These are phyloP conservation scores for Micronycteris hirsuta DNA, from an alignment of 2,113 vertebrate species.

Conservation along the genomic window DNA sequence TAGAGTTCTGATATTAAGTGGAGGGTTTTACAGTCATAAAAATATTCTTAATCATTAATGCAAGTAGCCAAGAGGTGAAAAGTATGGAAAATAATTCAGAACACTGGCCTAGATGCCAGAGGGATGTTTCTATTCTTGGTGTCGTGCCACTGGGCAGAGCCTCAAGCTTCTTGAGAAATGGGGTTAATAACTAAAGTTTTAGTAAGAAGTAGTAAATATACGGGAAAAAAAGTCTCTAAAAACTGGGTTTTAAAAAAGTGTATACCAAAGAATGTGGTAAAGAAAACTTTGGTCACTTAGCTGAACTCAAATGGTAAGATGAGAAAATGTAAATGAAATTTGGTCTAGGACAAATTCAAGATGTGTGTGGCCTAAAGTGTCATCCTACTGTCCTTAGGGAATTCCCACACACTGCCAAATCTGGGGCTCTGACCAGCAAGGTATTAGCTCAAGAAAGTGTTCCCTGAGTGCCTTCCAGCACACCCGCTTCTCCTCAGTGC, in stretches of 20 bases:
- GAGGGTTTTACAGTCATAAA: background rate
- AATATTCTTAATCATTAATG: background rate
- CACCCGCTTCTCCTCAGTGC: background rate
- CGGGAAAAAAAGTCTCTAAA: constrained; percentile 11
- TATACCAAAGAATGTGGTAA: background rate
- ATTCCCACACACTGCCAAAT: background rate
- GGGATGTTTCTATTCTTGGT: background rate
- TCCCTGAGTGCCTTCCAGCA: background rate
- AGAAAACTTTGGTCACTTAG: background rate
- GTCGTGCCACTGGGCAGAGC: background rate
- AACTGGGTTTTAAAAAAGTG: background rate
- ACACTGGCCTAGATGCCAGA: background rate
- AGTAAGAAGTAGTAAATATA: background rate
- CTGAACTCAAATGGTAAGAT: background rate
- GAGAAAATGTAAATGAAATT: background rate
- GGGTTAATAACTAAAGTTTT: background rate
- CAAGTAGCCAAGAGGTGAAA: background rate
- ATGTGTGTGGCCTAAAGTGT: background rate
- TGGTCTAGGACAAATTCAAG: background rate
- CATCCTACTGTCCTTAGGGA: background rate
- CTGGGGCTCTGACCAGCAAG: background rate
- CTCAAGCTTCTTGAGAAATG: background rate
- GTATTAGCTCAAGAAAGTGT: background rate
- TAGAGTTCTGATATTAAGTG: background rate
- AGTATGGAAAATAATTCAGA: background rate